Conservation (phyloP, 2,797 vertebrate genomes). For the Lacerta agilis region DNA sequence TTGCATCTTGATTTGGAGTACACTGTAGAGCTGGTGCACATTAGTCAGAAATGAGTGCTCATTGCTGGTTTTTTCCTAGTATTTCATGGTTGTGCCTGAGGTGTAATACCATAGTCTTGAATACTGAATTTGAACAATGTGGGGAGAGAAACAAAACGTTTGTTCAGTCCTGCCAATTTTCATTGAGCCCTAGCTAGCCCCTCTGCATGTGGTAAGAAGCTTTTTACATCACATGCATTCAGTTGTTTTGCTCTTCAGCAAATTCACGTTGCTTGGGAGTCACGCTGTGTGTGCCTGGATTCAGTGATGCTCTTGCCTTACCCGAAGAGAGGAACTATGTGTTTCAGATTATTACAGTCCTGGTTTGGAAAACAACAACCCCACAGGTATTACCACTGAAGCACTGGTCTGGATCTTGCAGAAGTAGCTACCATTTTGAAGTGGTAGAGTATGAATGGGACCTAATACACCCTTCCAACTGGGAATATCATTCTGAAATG, state of each 20-base stretch:
- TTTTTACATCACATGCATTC: no score
- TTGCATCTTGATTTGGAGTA: no score
- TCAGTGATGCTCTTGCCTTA: not conserved
- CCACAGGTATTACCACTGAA: not conserved
- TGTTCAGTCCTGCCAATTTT: not conserved
- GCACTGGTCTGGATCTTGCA: not conserved
- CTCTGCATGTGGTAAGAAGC: not conserved
- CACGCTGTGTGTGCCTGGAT: not conserved
- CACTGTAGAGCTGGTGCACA: not conserved
- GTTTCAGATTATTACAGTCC: not conserved
- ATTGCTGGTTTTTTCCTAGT: not conserved
- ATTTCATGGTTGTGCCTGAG: not conserved
- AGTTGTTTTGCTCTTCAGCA: not conserved
- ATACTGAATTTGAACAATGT: not conserved
- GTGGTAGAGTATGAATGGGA: not conserved
- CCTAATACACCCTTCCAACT: not conserved
- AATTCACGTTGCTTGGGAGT: not conserved
- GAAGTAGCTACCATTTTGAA: not conserved
- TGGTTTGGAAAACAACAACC: not conserved
- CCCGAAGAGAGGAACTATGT: not conserved
- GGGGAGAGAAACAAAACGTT: not conserved
- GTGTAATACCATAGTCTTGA: not conserved
- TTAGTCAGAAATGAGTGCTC: not conserved
- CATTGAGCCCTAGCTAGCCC: not conserved
- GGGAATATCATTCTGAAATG: not conserved